Conservation (phyloP, 2,113 vertebrate genomes). For the Myiozetetes cayanensis region DNA sequence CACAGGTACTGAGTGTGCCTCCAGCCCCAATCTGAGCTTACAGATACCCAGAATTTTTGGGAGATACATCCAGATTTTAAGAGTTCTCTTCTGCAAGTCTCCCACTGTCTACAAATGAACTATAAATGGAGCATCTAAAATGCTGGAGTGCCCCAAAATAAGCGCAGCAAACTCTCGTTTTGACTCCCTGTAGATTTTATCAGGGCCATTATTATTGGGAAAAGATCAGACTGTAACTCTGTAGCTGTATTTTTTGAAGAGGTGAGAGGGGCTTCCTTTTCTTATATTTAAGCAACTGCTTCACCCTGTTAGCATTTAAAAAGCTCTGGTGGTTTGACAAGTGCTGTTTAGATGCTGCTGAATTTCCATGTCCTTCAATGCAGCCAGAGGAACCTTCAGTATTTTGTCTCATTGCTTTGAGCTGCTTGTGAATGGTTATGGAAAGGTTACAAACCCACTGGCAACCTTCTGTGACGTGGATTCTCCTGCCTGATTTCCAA, state of each 20-base stretch:
- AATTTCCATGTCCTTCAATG: not conserved
- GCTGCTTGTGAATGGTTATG: not conserved
- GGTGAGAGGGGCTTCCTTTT: not conserved
- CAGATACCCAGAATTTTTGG: not conserved
- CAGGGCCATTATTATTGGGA: not conserved
- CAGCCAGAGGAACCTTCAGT: not conserved
- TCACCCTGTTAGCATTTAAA: not conserved
- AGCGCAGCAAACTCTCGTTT: not conserved
- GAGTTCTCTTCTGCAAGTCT: not conserved
- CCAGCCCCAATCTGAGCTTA: not conserved
- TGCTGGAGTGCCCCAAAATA: not conserved
- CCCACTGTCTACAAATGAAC: not conserved
- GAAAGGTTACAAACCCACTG: not conserved
- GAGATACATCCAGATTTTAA: not conserved
- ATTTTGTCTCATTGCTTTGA: not conserved
- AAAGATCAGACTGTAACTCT: not conserved
- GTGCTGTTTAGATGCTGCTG: not conserved
- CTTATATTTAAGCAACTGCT: not conserved
- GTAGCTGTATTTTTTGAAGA: not conserved
- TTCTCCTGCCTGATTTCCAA: not conserved
- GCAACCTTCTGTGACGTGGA: not conserved
- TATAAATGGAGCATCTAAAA: not conserved
- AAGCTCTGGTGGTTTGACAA: not conserved
- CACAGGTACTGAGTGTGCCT: not conserved
- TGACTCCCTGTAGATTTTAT: not conserved